These are phyloP conservation scores for Myotis brandtii DNA, from an alignment of 2,113 vertebrate species.

Conservation along the genomic window DNA sequence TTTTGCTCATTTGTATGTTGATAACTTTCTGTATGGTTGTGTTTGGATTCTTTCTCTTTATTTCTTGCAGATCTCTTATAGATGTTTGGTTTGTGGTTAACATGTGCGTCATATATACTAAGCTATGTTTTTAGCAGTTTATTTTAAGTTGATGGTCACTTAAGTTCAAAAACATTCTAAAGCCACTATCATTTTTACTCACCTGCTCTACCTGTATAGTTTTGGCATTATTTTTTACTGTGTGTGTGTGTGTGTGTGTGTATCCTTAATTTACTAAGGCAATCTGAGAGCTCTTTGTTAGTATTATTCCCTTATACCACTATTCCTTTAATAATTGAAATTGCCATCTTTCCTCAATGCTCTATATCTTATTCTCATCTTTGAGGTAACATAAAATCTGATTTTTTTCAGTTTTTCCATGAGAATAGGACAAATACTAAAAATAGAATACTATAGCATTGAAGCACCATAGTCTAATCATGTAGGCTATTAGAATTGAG, in stretches of 20 bases:
- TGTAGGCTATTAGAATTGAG: background rate
- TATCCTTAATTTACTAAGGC: background rate
- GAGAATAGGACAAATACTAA: background rate
- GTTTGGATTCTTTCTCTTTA: background rate
- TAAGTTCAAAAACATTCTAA: background rate
- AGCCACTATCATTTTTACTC: background rate
- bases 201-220: background rate
- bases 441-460: background rate
- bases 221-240: background rate
- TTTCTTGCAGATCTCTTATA: background rate
- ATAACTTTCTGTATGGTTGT: background rate
- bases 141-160: background rate
- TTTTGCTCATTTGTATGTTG: background rate
- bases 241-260: background rate
- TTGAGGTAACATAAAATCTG: background rate
- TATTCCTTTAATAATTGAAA: background rate
- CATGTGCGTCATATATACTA: background rate
- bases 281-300: background rate
- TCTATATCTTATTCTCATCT: background rate
- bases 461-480: background rate
- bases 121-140: background rate
- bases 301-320: background rate
- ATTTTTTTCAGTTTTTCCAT: background rate
- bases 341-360: background rate
- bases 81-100: background rate